A percentile compares a stretch with the other conserved stretches of the same genome.
These are phyloP conservation scores for Sebastes wilsoni DNA, from an alignment of 2,797 vertebrate genomes.

Conservation along the genomic window DNA sequence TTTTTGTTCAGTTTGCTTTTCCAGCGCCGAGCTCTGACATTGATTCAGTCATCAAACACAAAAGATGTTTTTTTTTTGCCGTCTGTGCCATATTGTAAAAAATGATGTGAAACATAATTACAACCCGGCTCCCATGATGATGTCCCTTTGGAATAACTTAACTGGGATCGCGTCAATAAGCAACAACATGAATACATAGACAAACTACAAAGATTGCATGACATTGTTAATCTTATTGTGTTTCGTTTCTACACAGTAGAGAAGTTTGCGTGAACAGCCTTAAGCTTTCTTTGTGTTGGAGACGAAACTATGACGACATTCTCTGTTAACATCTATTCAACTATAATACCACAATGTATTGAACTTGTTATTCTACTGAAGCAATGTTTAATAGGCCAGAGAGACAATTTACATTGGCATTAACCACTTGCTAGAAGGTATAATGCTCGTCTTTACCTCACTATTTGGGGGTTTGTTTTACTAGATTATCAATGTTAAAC, in stretches of 20 bases:
- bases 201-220: not conserved
- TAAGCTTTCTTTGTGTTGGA: conserved; percentile 15
- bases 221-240: conserved; percentile 25
- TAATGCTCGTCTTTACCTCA: not conserved
- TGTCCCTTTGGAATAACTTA: conserved; percentile 25
- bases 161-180: not conserved
- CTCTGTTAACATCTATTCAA: not conserved
- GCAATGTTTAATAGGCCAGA: not conserved
- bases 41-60: conserved; percentile 48
- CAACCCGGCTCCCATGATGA: conserved; percentile 6
- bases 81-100: conserved; percentile 21
- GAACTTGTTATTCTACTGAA: not conserved
- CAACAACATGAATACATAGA: conserved; percentile 7
- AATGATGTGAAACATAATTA: conserved; percentile 43
- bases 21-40: conserved; percentile 23
- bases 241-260: not conserved
- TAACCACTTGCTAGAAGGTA: not conserved
- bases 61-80: conserved; percentile 37
- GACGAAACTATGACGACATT: conserved; percentile 22
- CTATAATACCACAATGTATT: not conserved
- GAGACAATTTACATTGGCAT: not conserved
- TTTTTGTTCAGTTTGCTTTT: conserved; percentile 35
- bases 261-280: not conserved
- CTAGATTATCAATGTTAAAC: not conserved
- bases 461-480: not conserved